Conservation (phyloP, 2,797 vertebrate species). For the Anguilla pacifica region DNA sequence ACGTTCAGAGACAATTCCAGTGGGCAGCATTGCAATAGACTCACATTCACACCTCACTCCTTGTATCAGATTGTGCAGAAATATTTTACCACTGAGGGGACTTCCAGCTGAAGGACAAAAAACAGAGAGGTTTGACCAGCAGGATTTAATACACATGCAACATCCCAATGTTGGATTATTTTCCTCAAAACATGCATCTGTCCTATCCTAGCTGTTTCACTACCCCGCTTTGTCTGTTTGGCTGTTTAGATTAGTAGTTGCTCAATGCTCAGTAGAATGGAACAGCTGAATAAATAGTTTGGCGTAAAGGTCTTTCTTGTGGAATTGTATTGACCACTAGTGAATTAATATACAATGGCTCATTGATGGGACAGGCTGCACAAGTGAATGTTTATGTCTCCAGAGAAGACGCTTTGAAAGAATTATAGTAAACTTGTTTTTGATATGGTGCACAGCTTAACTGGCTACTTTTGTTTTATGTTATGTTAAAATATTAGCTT, state of each 20-base stretch:
- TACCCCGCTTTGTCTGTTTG: not conserved
- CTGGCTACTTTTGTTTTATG: not conserved
- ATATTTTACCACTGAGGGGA: constrained; percentile 11
- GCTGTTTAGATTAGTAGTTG: not conserved
- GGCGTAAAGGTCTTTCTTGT: constrained; percentile 1
- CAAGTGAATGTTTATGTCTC: constrained; percentile 4
- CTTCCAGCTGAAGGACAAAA: not conserved
- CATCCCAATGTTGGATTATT: not conserved
- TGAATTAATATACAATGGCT: constrained; percentile 16
- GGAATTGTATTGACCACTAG: constrained; percentile 21
- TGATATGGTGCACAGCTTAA: not conserved
- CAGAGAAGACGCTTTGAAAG: not conserved
- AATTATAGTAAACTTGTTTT: not conserved
- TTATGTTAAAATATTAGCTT: not conserved
- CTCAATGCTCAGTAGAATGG: not conserved
- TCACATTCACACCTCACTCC: not conserved
- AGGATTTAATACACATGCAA: not conserved
- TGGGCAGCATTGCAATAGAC: not conserved
- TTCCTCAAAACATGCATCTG: not conserved
- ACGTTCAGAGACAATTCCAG: not conserved
- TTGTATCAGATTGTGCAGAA: not conserved
- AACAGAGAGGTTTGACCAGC: not conserved
- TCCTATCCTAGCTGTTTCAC: not conserved
- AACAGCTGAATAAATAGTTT: not conserved
- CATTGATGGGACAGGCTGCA: not conserved